These are phyloP conservation scores for Callimorpha dominula DNA, from an alignment of 2,888 invertebrate species.

Conservation along the genomic window DNA sequence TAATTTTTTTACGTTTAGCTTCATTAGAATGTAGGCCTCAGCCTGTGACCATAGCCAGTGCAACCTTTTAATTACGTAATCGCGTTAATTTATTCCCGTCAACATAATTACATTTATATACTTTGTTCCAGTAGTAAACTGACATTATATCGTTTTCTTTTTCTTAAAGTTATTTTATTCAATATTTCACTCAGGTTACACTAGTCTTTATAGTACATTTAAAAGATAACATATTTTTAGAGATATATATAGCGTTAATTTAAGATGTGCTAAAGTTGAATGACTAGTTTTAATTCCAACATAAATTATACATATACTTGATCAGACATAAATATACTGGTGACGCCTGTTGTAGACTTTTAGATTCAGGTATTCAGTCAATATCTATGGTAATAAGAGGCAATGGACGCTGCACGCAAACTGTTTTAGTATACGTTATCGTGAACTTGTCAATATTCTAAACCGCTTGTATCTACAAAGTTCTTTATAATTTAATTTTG, in stretches of 20 bases:
- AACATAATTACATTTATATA: too few relatives aligned
- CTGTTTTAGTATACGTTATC: conserved; percentile 2
- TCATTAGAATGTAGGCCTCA: too few relatives aligned
- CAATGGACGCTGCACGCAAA: conserved; percentile 3
- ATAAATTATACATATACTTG: conserved; percentile 31
- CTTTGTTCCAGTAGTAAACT: too few relatives aligned
- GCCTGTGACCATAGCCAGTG: too few relatives aligned
- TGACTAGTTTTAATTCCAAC: conserved; percentile 35
- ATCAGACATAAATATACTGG: conserved; percentile 13
- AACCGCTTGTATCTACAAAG: neutral
- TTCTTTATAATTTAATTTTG: neutral
- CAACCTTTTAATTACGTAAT: too few relatives aligned
- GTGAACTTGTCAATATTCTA: neutral
- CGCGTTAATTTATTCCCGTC: too few relatives aligned
- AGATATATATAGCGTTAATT: conserved; percentile 1
- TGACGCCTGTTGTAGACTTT: conserved; percentile 7
- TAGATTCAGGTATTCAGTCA: conserved; percentile 8
- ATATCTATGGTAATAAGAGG: conserved; percentile 12
- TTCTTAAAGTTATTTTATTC: neutral
- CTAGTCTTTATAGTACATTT: too few relatives aligned
- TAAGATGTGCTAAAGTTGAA: neutral
- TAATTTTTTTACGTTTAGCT: too few relatives aligned
- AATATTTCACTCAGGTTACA: neutral
- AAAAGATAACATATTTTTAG: neutral
- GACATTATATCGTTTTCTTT: too few relatives aligned